Evolutionary conservation across 2,888 invertebrate species (phyloP), one percentile per base, ranked within the genome.

Genomic region (Cerceris rybyensis): DNA sequence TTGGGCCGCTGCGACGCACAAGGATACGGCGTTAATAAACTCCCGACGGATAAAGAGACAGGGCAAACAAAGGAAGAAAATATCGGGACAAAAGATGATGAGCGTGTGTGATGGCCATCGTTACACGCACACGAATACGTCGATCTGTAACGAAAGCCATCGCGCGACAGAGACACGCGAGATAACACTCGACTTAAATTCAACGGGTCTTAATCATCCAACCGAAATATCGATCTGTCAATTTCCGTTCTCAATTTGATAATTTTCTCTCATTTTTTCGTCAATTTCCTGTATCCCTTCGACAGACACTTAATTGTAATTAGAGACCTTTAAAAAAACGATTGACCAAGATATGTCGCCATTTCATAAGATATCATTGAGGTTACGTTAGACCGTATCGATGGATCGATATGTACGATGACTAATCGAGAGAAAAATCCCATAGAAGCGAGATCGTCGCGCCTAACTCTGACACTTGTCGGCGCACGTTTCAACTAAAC

Each of bases 1-100:
- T 85, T 86, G 81, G 83, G 67, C 39, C 55, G 60, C 39, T 70
- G 46, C 75, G 79, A 60, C 61, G 74, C 60, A 55, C 43, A 58
- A 69, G 52, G 57, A 50, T 46, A 66, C 50, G 58, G 16, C 59
- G 63, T 71, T 55, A 58, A 67, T 46, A 41, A 79, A 66, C 63
- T 41, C 58, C 50, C 64, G 16, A 54, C 28, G 63, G n/a, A 43
- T 14, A 61, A 50, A 43, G 16, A 13, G 8, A 7, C n/a, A n/a
- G 8, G 6, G 14, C 0, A 46, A 42, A 49, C 65, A 16, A 60
- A 52, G 64, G 63, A 28, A 28, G 28, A 28, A 28, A 28, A 28
- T 28, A 28, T 28, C 28, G 28, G 28, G 28, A 28, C 28, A 4
- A 28, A 28, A 28, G 28, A 4, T 2, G 28, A 28, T 28, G 28